A percentile compares a stretch with the other conserved stretches of the same genome.
Conservation (phyloP, 2,113 vertebrate genomes). For the Desmodus rotundus region DNA sequence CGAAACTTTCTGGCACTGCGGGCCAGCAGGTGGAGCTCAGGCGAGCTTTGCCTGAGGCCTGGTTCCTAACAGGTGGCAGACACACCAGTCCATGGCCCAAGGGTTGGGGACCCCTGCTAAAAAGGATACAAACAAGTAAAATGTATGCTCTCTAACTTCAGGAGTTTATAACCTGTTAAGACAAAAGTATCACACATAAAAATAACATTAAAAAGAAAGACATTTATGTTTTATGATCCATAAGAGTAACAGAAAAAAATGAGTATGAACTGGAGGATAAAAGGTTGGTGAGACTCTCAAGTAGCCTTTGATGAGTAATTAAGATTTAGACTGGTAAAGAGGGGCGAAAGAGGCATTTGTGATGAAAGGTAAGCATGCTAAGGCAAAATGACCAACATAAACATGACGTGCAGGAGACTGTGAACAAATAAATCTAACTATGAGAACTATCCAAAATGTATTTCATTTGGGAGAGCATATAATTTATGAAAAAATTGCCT, state of each 20-base stretch:
- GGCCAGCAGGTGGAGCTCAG: too few relatives aligned
- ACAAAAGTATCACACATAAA: not conserved
- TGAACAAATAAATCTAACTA: not conserved
- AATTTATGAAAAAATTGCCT: not conserved
- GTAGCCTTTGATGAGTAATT: not conserved
- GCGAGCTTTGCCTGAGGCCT: too few relatives aligned
- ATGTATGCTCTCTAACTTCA: not conserved
- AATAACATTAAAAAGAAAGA: not conserved
- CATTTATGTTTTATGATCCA: not conserved
- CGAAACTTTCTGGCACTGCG: too few relatives aligned
- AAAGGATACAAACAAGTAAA: conserved; percentile 19
- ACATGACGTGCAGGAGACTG: not conserved
- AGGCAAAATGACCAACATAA: not conserved
- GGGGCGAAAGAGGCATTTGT: not conserved
- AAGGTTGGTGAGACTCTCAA: not conserved
- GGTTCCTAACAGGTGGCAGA: too few relatives aligned
- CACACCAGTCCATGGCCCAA: too few relatives aligned
- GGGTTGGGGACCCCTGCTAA: not conserved
- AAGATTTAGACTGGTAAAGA: conserved; percentile 13
- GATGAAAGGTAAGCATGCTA: not conserved
- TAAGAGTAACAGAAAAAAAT: not conserved
- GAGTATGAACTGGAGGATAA: not conserved
- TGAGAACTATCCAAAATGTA: not conserved
- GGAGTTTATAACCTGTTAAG: not conserved
- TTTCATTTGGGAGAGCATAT: not conserved